phyloP scores from a whole-genome alignment of 2,113 vertebrate species.

The Corythoichthys haematopterus region DNA sequence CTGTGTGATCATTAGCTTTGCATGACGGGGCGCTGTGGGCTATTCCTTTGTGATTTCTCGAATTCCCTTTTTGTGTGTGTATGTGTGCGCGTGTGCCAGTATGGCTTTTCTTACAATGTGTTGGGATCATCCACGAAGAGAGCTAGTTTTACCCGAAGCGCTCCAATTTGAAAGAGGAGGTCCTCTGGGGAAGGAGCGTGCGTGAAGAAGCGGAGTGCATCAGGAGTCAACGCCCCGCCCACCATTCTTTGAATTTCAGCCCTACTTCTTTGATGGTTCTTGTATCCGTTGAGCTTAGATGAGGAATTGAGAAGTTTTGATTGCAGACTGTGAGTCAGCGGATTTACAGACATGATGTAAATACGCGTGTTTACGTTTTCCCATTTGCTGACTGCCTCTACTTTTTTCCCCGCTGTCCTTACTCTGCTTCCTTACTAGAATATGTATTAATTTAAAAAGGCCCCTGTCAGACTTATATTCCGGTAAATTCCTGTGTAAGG shows the following conservation, averaged over 20 bases:
- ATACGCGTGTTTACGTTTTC: not conserved
- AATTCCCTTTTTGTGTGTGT: not conserved
- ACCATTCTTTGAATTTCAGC: conserved; percentile 43
- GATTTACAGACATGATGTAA: not conserved
- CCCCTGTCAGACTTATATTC: too few relatives aligned
- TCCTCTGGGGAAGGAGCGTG: conserved; percentile 30
- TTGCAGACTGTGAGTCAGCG: not conserved
- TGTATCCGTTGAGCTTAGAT: not conserved
- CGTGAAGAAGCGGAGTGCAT: conserved; percentile 36
- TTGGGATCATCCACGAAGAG: conserved; percentile 40
- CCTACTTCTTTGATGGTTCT: conserved; percentile 13
- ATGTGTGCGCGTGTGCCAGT: not conserved
- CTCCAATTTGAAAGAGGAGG: conserved; percentile 57
- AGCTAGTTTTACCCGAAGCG: conserved; percentile 52
- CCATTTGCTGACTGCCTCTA: not conserved
- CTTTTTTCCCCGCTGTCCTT: not conserved
- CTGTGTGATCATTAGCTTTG: not conserved
- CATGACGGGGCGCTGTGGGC: not conserved
- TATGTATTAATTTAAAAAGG: too few relatives aligned
- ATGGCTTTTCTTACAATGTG: not conserved
- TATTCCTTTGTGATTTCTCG: not conserved
- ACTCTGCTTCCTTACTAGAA: too few relatives aligned
- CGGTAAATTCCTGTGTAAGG: too few relatives aligned
- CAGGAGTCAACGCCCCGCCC: conserved; percentile 30
- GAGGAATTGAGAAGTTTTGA: not conserved